Evolutionary conservation across 2,113 vertebrate species (phyloP), one percentile per base, ranked within the genome.

Genomic region (Hiodon alosoides): DNA sequence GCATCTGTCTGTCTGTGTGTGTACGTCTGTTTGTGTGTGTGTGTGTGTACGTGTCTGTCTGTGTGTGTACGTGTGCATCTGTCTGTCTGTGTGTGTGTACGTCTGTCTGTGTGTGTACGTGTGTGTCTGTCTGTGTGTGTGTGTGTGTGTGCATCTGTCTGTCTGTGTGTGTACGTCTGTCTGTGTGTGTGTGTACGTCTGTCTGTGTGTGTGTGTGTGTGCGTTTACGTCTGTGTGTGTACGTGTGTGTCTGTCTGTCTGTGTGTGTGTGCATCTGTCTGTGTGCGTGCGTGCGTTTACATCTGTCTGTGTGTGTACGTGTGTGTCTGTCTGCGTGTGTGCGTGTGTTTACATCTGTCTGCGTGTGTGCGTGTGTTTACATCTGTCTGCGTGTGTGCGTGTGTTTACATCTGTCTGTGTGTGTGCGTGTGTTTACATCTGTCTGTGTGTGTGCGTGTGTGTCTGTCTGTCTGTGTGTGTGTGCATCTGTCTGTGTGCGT

Each of bases 401-500:
- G n/a, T 69, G 69, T 10, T 52, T 69, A 7, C 31, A 31, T 31
- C 31, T 31, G 31, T 31, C 31, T 52, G 53, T 11, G 66, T 7
- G 31, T 31, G 31, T 31, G 55, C 1, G 9, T 14, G n/a, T n/a
- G n/a, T n/a, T n/a, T n/a, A n/a, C n/a, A 52, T 52, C 61, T 53
- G 3, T 59, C 5, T 57, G 69, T 16, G 47, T 5, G 13, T 10
- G 2, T 59, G 69, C 58, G 52, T 69, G n/a, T 69, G 69, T 10
- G 69, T 69, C 31, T 31, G 31, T 31, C 31, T 52, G 53, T 11
- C 47, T 7, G 31, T 31, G 31, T 31, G 55, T 7, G 9, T 14
- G 50, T 77, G 72, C 73, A 78, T 74, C 78, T n/a, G n/a, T n/a
- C n/a, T 17, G 46, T 16, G 67, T 66, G 47, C 14, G 60, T 17